Evolutionary conservation across 2,113 vertebrate species (phyloP), one percentile per base, ranked within the genome.

Genomic region (Megaleporinus macrocephalus): DNA sequence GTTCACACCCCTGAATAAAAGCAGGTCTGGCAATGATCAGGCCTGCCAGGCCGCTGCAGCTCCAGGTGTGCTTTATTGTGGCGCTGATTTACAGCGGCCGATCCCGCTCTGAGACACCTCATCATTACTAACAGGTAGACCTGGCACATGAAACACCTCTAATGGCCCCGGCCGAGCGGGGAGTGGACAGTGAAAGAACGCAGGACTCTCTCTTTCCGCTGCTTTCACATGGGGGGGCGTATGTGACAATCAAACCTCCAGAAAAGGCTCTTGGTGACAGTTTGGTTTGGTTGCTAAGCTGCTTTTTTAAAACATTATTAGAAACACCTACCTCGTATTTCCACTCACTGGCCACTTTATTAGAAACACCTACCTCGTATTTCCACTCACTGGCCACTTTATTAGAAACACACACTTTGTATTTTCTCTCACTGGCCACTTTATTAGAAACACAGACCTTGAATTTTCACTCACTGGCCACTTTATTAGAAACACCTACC

Each of bases 1-100:
- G 82, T 80, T 76, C 78, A 70, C 82, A 84, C 75, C 65, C 79
- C 53, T 33, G 16, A 22, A 78, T 78, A 74, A 85, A 83, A 74
- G 80, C 20, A 22, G 36, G 75, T 83, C 88, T 85, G 88, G 85
- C 63, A 89, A 63, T 79, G 77, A 86, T 89, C 81, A 89, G 44
- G 24, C 55, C 62, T 30, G 12, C n/a, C 79, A 2, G 18, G 59
- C 22, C 71, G 20, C 16, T 33, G 73, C 49, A 26, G 73, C 91
- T 86, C 85, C 92, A 92, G 92, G 93, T 94, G 92, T 91, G 89
- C 91, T 93, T 93, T 92, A 94, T 92, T 91, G 91, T 86, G 30
- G 76, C 30, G 29, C 84, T 92, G 90, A 94, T 94, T 94, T 94
- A 94, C 85, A 83, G 83, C 83, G 84, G 87, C 80, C 82, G 73